phyloP scores from a whole-genome alignment of 2,113 vertebrate species.

The Neolamprologus fasciatus region DNA sequence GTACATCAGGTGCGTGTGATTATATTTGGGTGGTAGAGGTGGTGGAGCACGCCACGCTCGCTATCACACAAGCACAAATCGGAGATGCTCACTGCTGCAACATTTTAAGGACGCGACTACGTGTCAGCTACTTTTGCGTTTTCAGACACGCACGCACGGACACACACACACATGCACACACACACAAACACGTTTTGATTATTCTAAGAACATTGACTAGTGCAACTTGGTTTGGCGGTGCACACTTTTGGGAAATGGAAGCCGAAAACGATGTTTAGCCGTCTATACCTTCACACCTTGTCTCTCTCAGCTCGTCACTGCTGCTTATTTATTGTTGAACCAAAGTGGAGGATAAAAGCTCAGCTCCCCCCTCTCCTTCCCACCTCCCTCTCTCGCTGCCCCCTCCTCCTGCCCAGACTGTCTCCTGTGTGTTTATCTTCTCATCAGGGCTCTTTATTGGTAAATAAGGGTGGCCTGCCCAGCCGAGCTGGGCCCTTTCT shows the following conservation, averaged over 20 bases:
- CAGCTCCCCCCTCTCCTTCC: neutral
- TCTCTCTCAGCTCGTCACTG: neutral
- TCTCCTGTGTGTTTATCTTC: slow-evolving; percentile 77
- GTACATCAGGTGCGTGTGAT: neutral
- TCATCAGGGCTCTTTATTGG: slow-evolving; percentile 75
- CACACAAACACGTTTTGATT: neutral
- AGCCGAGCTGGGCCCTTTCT: slow-evolving; percentile 9
- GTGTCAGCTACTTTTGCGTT: neutral
- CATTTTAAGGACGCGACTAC: neutral
- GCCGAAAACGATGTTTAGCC: neutral
- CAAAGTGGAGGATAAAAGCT: slow-evolving; percentile 50
- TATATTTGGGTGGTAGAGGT: neutral
- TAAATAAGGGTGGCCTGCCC: slow-evolving; percentile 72
- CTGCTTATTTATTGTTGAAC: slow-evolving; percentile 14
- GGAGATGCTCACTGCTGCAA: neutral
- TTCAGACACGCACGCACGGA: fast-evolving
- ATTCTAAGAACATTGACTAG: neutral
- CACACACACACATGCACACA: neutral
- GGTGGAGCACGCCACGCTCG: neutral
- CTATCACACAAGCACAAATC: neutral
- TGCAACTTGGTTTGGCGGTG: neutral
- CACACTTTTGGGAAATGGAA: neutral
- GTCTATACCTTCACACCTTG: neutral
- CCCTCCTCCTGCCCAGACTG: slow-evolving; percentile 37
- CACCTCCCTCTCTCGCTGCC: neutral